Percentiles rank a stretch among this genome's conserved stretches.
Evolutionary conservation across 2,888 invertebrate genomes (phyloP).

Genomic region (Hydroisotoma schaefferi): DNA sequence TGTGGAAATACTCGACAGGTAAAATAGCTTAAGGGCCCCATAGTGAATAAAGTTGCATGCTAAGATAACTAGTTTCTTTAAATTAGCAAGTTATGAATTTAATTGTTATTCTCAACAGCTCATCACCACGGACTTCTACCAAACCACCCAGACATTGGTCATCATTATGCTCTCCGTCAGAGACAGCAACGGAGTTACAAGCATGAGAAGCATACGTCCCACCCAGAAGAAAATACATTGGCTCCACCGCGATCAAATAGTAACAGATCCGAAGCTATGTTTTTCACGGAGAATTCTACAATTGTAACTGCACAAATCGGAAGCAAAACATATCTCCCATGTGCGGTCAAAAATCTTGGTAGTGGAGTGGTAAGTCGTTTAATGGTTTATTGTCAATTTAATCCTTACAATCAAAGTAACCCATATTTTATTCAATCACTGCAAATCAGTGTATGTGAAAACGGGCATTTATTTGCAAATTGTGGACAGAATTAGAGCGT

Average conservation of each 20-base stretch:
- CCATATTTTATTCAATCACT: neutral
- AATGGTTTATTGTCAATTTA: conserved; percentile 1
- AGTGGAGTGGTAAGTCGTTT: conserved; percentile 72
- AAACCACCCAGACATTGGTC: neutral
- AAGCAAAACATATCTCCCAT: conserved; percentile 71
- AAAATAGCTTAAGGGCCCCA: no score
- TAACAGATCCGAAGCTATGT: conserved; percentile 51
- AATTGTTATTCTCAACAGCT: no score
- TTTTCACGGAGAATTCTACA: conserved; percentile 79
- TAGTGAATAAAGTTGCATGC: no score
- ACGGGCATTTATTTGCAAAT: no score
- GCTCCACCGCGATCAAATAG: conserved; percentile 11
- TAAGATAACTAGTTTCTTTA: no score
- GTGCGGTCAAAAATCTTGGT: conserved; percentile 78
- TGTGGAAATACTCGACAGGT: no score
- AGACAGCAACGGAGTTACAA: conserved; percentile 33
- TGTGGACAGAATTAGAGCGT: no score
- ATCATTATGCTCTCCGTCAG: neutral
- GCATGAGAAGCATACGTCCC: conserved; percentile 33
- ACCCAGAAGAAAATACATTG: conserved; percentile 5
- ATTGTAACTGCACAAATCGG: conserved; percentile 78
- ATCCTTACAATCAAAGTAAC: no score
- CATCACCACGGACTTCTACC: neutral
- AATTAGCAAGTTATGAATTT: no score
- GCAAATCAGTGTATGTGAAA: no score